Conservation (phyloP, 30 jellyfish, hydroid and myxozoan species). For the Sanderia malayensis region DNA sequence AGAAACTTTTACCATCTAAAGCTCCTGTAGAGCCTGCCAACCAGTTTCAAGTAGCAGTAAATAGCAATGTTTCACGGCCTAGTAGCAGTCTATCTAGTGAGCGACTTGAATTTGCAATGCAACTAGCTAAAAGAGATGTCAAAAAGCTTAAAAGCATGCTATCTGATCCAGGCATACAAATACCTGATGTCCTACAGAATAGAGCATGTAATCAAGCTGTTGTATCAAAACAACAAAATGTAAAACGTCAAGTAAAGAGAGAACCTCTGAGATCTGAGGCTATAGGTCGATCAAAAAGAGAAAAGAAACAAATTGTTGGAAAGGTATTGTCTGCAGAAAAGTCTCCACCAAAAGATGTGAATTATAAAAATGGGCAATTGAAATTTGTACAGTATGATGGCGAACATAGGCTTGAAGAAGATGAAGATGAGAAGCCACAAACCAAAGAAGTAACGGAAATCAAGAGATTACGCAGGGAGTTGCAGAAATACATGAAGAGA, state of each 20-base stretch:
- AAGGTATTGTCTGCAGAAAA: slow-evolving; percentile 17
- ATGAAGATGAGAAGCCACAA: background rate
- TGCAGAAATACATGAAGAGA: slow-evolving; percentile 59
- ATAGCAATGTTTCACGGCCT: background rate
- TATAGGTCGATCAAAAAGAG: background rate
- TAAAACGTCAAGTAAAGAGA: background rate
- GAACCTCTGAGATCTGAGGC: background rate
- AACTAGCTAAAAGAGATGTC: slow-evolving; percentile 87
- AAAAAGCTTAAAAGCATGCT: slow-evolving; percentile 64
- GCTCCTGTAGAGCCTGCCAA: background rate
- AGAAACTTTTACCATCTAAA: slow-evolving; percentile 51
- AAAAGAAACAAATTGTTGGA: slow-evolving; percentile 15
- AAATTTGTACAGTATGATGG: slow-evolving; percentile 33
- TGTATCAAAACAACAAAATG: slow-evolving; percentile 4
- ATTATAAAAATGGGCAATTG: slow-evolving; percentile 1
- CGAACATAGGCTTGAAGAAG: slow-evolving; percentile 3
- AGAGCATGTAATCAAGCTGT: background rate
- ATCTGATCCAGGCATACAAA: slow-evolving; percentile 19
- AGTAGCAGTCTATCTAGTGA: slow-evolving; percentile 61
- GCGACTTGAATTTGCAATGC: slow-evolving; percentile 81
- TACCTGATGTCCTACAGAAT: background rate
- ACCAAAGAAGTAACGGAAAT: slow-evolving; percentile 63
- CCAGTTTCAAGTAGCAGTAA: background rate
- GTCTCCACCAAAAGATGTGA: background rate
- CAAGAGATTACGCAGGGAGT: slow-evolving; percentile 62